Conservation (phyloP, 2,797 vertebrate genomes). For the Propithecus deckenii region DNA sequence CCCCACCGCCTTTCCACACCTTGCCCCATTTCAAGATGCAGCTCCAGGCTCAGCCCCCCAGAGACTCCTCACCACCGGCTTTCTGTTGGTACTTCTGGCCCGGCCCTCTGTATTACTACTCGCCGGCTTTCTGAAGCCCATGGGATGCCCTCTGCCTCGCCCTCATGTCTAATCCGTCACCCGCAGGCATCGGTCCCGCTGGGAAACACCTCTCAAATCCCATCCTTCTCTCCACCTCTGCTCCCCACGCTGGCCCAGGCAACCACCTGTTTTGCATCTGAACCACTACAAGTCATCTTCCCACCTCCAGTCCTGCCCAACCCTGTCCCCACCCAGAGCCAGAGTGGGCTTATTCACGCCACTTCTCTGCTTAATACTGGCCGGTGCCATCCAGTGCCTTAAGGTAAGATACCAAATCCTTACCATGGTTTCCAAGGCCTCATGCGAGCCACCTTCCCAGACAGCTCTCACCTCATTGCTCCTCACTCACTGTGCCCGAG, state of each 20-base stretch:
- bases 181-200: rapidly evolving
- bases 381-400: neutral
- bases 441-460: neutral
- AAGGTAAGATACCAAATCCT: neutral
- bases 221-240: neutral
- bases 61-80: neutral
- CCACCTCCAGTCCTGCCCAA: neutral
- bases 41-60: neutral
- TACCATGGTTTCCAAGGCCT: neutral
- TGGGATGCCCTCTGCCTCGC: rapidly evolving
- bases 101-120: neutral
- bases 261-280: neutral
- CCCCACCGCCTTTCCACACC: neutral
- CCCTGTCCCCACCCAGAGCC: neutral
- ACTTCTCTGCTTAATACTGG: neutral
- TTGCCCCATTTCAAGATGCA: neutral
- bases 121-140: neutral
- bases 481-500: neutral
- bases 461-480: neutral
- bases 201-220: neutral
- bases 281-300: neutral
- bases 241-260: neutral
- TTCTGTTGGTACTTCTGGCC: neutral
- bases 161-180: neutral
- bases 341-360: neutral